Evolutionary conservation across 2,888 invertebrate genomes (phyloP), one percentile per base, ranked within the genome.

Genomic region (Elysia crispata): DNA sequence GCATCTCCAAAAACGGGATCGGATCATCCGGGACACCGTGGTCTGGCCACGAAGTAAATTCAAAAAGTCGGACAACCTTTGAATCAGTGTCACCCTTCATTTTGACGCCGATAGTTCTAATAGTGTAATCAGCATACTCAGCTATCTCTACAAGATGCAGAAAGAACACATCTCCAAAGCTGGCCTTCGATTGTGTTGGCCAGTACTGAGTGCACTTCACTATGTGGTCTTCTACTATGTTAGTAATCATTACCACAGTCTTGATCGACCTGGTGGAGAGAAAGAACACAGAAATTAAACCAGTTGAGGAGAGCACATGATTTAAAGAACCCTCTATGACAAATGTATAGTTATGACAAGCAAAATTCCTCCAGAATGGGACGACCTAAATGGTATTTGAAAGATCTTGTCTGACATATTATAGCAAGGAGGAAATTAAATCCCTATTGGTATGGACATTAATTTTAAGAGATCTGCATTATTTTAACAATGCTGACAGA

Each of bases 131-230:
- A 0, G 98, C 97, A 92, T 96, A 97, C 87, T 96, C 96, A 91
- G 97, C 96, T 89, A 96, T 96, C 91, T 96, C 96, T 86, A 96
- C 95, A 88, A 97, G 96, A 91, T 96, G 95, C 1, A 98, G 96
- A 81, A 95, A 94, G 89, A 98, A 96, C 41, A 41, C 41, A 90
- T 96, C 95, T 86, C 97, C 97, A 90, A 96, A 97, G 84, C 94
- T 94, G 28, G 74, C 79, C 49, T 82, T 79, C 0, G 74, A 67
- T 1, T 77, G 66, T 20, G 72, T 74, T 25, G 94, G 94, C 98
- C 98, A 98, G 93, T 98, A 99, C 80, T 97, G 95, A 0, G 96
- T 96, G 92, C 98, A 98, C 92, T 97, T 97, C n/a, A 92, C 90
- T 30, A 93, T 88, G 66, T 92, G 91, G 78, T 92, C 92, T 83